phyloP scores from a whole-genome alignment of 1,140 invertebrate species.

The Cotesia vestalis region DNA sequence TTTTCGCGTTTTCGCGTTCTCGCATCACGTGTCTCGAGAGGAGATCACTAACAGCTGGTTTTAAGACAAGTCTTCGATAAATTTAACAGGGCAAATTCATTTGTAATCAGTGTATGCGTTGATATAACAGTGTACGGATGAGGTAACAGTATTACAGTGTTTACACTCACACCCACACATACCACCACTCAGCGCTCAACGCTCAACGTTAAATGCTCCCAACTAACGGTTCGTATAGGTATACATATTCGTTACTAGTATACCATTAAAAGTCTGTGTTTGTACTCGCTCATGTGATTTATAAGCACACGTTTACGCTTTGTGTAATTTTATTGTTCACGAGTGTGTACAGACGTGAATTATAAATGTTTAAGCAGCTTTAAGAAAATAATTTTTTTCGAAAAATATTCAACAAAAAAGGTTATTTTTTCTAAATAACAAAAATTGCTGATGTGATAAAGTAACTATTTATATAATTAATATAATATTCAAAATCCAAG shows the following conservation, averaged over 20 bases:
- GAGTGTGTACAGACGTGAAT: constrained; percentile 50
- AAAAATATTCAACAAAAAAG: too few species aligned
- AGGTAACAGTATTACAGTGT: not conserved
- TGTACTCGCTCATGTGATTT: constrained; percentile 48
- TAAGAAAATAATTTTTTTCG: constrained; percentile 1
- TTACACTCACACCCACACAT: not conserved
- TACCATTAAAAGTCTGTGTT: constrained; percentile 21
- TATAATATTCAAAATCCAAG: too few species aligned
- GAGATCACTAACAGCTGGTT: too few species aligned
- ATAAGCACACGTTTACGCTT: constrained; percentile 48
- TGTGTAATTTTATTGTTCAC: constrained; percentile 58
- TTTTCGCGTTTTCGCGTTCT: not conserved
- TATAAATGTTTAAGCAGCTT: not conserved
- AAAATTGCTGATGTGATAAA: too few species aligned
- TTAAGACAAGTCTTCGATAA: too few species aligned
- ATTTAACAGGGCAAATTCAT: constrained; percentile 10
- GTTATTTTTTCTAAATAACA: too few species aligned
- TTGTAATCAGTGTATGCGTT: constrained; percentile 11
- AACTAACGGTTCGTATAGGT: too few species aligned
- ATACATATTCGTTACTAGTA: not conserved
- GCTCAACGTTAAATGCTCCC: too few species aligned
- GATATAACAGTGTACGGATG: not conserved
- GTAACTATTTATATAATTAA: too few species aligned
- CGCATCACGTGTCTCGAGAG: too few species aligned
- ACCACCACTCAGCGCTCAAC: too few species aligned